Conservation (phyloP, 2,113 vertebrate species). For the Paradoxurus hermaphroditus region DNA sequence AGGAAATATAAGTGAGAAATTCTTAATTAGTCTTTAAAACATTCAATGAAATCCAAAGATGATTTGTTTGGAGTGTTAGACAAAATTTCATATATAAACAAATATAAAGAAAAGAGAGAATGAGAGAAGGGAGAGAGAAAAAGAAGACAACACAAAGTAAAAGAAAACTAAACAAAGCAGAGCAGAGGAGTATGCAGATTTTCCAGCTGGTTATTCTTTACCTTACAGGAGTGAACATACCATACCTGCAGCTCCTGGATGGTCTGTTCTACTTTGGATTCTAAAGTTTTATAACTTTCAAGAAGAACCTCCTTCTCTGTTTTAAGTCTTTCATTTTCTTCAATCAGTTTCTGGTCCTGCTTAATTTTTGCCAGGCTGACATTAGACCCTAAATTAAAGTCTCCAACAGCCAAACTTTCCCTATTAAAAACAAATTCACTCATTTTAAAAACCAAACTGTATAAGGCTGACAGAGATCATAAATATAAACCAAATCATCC, state of each 20-base stretch:
- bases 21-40: constrained; percentile 11
- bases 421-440: constrained; percentile 74
- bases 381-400: constrained; percentile 63
- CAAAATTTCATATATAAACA: not conserved
- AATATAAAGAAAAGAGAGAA: not conserved
- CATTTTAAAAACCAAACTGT: constrained; percentile 42
- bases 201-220: not conserved
- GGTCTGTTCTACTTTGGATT: constrained; percentile 76
- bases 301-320: constrained; percentile 72
- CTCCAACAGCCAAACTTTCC: constrained; percentile 56
- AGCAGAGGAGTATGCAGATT: not conserved
- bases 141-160: not conserved
- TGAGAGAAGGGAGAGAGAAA: not conserved
- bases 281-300: constrained; percentile 69
- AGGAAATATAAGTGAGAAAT: constrained; percentile 46
- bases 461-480: not conserved
- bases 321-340: constrained; percentile 82
- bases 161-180: not conserved
- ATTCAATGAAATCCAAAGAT: constrained; percentile 41
- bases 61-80: not conserved
- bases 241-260: constrained; percentile 80
- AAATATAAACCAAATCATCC: constrained; percentile 40
- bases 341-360: constrained; percentile 75
- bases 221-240: constrained; percentile 46
- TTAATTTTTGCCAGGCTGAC: constrained; percentile 69